Base-by-base conservation (phyloP, 2,888 invertebrate species). In the Scaptomyza cyrtandrae region DNA sequence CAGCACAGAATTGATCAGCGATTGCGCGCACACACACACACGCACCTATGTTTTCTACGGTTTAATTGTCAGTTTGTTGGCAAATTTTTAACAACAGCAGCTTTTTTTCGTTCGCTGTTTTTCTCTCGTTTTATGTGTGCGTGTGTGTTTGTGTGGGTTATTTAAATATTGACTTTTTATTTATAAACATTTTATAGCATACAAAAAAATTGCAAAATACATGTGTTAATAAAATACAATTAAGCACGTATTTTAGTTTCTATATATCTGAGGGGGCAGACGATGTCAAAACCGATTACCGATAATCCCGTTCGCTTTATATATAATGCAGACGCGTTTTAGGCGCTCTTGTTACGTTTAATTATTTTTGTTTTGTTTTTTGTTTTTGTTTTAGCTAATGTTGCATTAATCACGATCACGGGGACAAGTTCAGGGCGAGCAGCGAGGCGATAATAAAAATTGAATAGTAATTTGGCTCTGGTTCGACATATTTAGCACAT, bases 81-180 rank as follows among this genome's bases (percentile, higher is more conserved):
- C 68, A 41, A 71, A 71, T 57, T 55, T 58, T 57, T 52, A 49
- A 46, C 49, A 68, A 43, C 27, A 41, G 37, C 6, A 33, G 35
- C 33, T 62, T 33, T 52, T 44, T 44, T 35, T n/a, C 44, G 56
- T 57, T 52, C 45, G 52, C 37, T 37, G 46, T 49, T 65, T 57
- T 48, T 48, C 46, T 57, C 45, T 68, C 49, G 31, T 35, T 37
- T 14, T 43, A 10, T 16, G 4, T 43, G 14, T 52, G 43, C 35
- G 49, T 31, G 45, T 69, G 59, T 55, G 66, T 65, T 41, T 55
- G 54, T 19, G 24, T 60, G 59, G 61, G 11, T 35, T 62, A 59
- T 72, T 78, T 71, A 24, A 80, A 78, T 80, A 83, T 88, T 88
- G 80, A 86, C 75, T 86, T 72, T 86, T 83, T 84, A 84, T 88